These are phyloP conservation scores for Megaustenia siamemsis DNA, from an alignment of 2,888 invertebrate genomes.

Conservation along the genomic window DNA sequence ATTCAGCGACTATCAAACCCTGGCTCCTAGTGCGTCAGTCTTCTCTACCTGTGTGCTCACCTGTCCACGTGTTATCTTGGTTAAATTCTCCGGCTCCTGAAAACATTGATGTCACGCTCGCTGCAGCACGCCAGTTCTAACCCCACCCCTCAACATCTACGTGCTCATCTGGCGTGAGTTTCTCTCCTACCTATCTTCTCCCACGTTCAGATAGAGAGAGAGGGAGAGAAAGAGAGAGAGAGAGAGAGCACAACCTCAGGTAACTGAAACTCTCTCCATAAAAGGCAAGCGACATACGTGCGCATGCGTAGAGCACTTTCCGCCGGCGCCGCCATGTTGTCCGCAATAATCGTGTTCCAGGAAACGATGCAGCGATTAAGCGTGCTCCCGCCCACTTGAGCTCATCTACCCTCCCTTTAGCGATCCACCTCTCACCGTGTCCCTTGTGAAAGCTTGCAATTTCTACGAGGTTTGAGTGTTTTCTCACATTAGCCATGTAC, in stretches of 20 bases:
- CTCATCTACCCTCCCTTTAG: background rate
- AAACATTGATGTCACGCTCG: background rate
- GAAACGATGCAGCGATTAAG: conserved; percentile 19
- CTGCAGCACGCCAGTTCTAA: background rate
- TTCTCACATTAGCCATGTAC: background rate
- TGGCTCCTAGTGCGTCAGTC: background rate
- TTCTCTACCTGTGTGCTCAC: conserved; percentile 5
- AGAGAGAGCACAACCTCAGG: conserved; percentile 17
- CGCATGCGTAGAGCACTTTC: conserved; percentile 35
- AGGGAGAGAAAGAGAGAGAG: too few relatives aligned
- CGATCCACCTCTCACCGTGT: background rate
- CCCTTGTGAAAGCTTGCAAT: background rate
- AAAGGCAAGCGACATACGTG: conserved; percentile 32
- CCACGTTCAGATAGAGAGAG: background rate
- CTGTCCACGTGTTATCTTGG: background rate
- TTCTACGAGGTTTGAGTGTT: background rate
- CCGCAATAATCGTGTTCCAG: background rate
- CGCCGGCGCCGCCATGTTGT: conserved; percentile 31
- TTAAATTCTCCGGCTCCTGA: background rate
- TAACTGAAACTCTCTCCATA: conserved; percentile 30
- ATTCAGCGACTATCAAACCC: too few relatives aligned
- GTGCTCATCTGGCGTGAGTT: background rate
- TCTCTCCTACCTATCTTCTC: background rate
- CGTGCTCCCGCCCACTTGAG: conserved; percentile 16
- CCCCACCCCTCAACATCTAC: background rate